Evolutionary conservation across 2,888 invertebrate genomes (phyloP).

Genomic region (Agrochola lota): DNA sequence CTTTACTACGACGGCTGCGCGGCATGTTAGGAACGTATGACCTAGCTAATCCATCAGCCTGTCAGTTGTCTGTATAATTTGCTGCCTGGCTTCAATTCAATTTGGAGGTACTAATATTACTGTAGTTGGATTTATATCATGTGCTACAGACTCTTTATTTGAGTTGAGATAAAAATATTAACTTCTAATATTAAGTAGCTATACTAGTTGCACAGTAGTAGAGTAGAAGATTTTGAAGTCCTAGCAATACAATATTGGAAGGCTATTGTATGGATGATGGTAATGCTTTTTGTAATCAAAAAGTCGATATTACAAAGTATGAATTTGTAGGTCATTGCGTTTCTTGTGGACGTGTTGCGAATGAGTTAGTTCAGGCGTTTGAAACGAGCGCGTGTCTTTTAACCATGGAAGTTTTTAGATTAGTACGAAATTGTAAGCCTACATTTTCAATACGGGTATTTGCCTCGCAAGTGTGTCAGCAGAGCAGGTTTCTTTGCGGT

Average conservation of each 20-base stretch:
- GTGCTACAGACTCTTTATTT: background rate
- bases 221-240: constrained; percentile 1
- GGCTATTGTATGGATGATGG: background rate
- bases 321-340: background rate
- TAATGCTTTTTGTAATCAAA: background rate
- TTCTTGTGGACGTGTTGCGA: background rate
- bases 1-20: constrained; percentile 4
- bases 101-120: constrained; percentile 35
- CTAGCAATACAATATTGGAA: background rate
- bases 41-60: constrained; percentile 47
- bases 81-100: constrained; percentile 57
- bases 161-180: background rate
- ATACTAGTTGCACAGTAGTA: background rate
- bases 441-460: background rate
- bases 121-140: constrained; percentile 40
- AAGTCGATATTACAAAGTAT: background rate
- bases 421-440: background rate
- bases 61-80: constrained; percentile 60
- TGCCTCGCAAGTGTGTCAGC: background rate
- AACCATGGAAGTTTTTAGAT: background rate
- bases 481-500: background rate
- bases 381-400: background rate
- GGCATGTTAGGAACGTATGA: constrained; percentile 51
- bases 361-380: constrained; percentile 16
- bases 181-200: background rate